These are phyloP conservation scores for Amniataba percoides DNA, from an alignment of 2,797 vertebrate genomes.

Conservation along the genomic window DNA sequence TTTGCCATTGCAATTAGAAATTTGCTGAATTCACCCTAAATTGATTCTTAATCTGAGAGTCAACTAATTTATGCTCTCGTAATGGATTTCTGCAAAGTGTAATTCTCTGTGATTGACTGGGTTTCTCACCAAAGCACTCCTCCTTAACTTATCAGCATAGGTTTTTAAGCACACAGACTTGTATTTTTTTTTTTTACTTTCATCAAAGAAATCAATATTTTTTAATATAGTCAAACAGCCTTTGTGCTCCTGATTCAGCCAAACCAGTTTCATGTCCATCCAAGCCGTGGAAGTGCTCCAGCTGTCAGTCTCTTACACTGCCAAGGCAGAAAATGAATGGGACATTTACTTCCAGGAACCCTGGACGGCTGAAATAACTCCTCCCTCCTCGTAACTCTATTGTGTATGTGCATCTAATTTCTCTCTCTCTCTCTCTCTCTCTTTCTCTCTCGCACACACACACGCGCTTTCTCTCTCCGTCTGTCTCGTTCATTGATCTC, in stretches of 20 bases:
- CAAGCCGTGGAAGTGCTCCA: not conserved
- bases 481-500: conserved; percentile 60
- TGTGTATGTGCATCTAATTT: conserved; percentile 54
- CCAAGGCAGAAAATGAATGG: conserved; percentile 52
- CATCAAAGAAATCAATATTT: not conserved
- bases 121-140: not conserved
- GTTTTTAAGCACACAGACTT: not conserved
- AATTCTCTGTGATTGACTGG: not conserved
- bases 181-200: not conserved
- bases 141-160: not conserved
- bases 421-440: conserved; percentile 2
- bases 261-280: not conserved
- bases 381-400: conserved; percentile 49
- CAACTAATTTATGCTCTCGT: not conserved
- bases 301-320: conserved; percentile 12
- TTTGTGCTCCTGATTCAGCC: not conserved
- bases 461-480: conserved; percentile 3
- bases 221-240: not conserved
- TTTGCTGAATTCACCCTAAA: conserved; percentile 7
- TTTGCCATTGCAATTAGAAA: not conserved
- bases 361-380: conserved; percentile 50
- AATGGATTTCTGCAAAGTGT: not conserved
- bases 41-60: not conserved
- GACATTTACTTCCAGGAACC: conserved; percentile 55
- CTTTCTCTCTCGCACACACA: not conserved